These are phyloP conservation scores for Pristionchus arcanus DNA, from an alignment of 2,888 invertebrate genomes.

Conservation along the genomic window DNA sequence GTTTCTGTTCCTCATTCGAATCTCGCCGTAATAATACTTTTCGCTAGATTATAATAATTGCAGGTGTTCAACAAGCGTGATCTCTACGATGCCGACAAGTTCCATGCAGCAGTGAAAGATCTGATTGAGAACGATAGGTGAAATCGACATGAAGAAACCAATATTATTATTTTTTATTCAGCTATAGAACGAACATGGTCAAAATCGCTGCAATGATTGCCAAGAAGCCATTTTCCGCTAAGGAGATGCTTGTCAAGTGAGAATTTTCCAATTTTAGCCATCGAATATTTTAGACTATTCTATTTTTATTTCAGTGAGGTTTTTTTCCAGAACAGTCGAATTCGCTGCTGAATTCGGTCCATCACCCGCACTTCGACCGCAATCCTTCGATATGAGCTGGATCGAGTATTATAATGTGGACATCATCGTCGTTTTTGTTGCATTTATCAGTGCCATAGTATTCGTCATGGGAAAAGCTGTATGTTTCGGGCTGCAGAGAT, in stretches of 20 bases:
- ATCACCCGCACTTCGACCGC: no score
- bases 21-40: no score
- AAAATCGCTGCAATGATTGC: background rate
- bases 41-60: no score
- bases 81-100: background rate
- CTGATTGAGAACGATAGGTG: background rate
- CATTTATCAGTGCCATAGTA: background rate
- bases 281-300: no score
- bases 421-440: background rate
- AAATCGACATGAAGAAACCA: background rate
- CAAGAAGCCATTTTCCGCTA: background rate
- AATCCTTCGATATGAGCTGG: conserved; percentile 8
- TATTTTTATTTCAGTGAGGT: no score
- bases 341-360: no score
- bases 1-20: no score
- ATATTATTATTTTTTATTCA: background rate
- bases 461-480: background rate
- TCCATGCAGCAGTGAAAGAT: background rate
- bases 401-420: conserved; percentile 31
- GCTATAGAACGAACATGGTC: background rate
- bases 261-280: no score
- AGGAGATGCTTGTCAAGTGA: background rate
- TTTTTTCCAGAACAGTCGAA: conserved; percentile 14
- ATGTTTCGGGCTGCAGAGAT: background rate
- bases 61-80: conserved; percentile 1